These are phyloP conservation scores for Scalopus aquaticus DNA, from an alignment of 2,113 vertebrate genomes.

Conservation along the genomic window DNA sequence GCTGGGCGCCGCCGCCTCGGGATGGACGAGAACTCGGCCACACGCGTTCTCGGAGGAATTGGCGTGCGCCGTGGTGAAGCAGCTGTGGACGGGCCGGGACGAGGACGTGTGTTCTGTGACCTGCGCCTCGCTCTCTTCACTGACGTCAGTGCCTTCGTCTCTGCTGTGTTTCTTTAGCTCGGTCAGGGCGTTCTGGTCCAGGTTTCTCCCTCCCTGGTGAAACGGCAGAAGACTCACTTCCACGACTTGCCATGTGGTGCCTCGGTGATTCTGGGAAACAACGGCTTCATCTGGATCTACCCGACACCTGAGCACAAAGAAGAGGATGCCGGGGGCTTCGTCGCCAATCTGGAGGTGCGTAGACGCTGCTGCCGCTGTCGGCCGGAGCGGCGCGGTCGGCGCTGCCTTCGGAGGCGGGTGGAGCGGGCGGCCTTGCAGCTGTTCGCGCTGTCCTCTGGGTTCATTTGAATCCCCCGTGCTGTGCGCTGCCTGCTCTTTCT, in stretches of 20 bases:
- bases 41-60: not conserved
- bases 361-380: rapidly evolving
- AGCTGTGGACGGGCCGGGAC: not conserved
- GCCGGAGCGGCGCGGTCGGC: rapidly evolving
- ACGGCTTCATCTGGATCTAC: constrained; percentile 97
- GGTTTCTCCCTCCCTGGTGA: constrained; percentile 95
- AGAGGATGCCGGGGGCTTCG: constrained; percentile 93
- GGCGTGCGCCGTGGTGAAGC: no score
- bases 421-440: not conserved
- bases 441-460: not conserved
- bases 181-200: constrained; percentile 96
- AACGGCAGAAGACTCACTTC: constrained; percentile 98
- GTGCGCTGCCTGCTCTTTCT: not conserved
- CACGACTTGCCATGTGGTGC: constrained; percentile 96
- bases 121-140: not conserved
- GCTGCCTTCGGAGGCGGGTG: no score
- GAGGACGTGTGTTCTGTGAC: not conserved
- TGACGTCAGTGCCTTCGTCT: rapidly evolving
- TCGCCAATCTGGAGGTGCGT: constrained; percentile 91
- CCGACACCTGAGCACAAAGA: constrained; percentile 91
- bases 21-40: rapidly evolving
- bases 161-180: constrained; percentile 82
- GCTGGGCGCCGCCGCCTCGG: not conserved
- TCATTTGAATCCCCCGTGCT: not conserved
- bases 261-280: constrained; percentile 96